These are phyloP conservation scores for Daboia siamensis DNA, from an alignment of 2,113 vertebrate species.

Conservation along the genomic window DNA sequence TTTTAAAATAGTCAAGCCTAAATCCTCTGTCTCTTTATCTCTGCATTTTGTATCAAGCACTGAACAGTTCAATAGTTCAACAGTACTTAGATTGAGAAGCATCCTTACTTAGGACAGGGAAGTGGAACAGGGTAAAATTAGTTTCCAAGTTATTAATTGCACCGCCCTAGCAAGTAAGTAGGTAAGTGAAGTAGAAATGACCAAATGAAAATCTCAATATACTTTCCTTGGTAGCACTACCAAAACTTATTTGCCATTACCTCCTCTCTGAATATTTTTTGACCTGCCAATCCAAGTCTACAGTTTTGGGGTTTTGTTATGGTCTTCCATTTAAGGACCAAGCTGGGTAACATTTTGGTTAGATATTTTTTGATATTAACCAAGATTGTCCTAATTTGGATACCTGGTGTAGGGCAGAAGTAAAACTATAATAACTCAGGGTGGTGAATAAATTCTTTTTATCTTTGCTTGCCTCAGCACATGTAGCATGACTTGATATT, in stretches of 20 bases:
- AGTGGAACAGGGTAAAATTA: conserved; percentile 58
- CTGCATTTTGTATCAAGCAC: conserved; percentile 55
- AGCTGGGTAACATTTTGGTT: not conserved
- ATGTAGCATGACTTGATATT: not conserved
- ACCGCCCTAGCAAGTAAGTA: not conserved
- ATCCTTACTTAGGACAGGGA: conserved; percentile 46
- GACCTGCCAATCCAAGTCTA: not conserved
- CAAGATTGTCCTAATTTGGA: not conserved
- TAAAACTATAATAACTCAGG: not conserved
- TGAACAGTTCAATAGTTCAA: conserved; percentile 48
- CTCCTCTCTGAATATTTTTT: not conserved
- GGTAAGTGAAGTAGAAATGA: not conserved
- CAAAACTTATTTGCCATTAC: not conserved
- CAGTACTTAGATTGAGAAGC: conserved; percentile 31
- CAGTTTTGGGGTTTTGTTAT: not conserved
- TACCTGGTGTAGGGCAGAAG: not conserved
- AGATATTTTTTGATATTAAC: not conserved
- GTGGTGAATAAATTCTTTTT: not conserved
- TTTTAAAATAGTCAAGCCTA: conserved; percentile 60
- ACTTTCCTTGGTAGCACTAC: not conserved
- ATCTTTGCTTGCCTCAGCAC: not conserved
- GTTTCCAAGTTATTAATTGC: conserved; percentile 59
- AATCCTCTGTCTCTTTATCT: conserved; percentile 65
- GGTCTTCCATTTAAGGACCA: not conserved
- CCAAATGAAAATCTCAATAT: too few species aligned